Base-by-base conservation (phyloP, 2,113 vertebrate species). In the Erythrolamprus reginae region DNA sequence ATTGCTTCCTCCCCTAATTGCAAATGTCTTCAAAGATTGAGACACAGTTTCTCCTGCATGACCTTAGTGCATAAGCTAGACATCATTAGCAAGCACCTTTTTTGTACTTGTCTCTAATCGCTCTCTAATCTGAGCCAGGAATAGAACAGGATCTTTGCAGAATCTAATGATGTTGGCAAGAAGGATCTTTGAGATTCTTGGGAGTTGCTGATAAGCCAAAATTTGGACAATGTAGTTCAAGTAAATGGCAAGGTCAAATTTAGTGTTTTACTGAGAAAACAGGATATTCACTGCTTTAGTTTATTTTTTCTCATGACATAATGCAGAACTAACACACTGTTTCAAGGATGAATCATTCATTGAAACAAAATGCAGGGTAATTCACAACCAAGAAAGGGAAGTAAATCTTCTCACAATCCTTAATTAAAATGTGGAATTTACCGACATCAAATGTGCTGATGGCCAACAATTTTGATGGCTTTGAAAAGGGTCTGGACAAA, bases 1-100 rank as follows among this genome's bases (percentile, higher is more conserved):
- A 96, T 96, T 96, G 96, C 92, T 95, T 95, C 93, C 93, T 45
- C 93, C 94, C 94, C 94, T 96, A 96, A 96, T 96, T 96, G 93
- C 95, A 96, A 96, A 96, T 96, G 93, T 95, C 94, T 96, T 96
- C 93, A 93, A 93, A 96, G 96, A 96, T 94, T 94, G 95, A 95
- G 94, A 92, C 93, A 95, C 92, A 94, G 94, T 94, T 95, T 95
- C 93, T 96, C 95, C 93, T 93, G 50, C 85, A 89, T 95, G 95
- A 96, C 95, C 95, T 96, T 95, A 96, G 94, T 95, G 92, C 94
- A 94, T 95, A 95, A 93, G 94, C 93, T 84, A 94, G 95, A 95
- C 88, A 95, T 96, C 95, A 96, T 96, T 96, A 96, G 94, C 94
- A 88, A 84, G 87, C 55, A 94, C 90, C 92, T 94, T 96, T 88